Evolutionary conservation across 2,113 vertebrate genomes (phyloP).

Genomic region (Otolemur garnettii): DNA sequence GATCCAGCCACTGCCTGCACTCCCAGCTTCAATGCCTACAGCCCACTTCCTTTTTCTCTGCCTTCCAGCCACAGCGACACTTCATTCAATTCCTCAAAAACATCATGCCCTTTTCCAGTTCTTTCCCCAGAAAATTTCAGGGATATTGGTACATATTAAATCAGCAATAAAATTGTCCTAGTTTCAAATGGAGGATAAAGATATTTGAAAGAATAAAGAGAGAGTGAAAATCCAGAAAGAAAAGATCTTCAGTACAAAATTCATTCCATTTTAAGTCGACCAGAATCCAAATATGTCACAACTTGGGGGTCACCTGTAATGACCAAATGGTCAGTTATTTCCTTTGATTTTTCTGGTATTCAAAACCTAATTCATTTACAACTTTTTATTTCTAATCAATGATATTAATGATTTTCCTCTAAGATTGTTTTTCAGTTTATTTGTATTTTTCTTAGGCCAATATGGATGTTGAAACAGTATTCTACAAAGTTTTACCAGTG

Average conservation of each 20-base stretch:
- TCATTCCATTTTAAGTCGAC: not conserved
- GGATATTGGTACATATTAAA: not conserved
- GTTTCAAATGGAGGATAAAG: not conserved
- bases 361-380: constrained; percentile 9
- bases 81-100: not conserved
- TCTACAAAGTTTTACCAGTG: not conserved
- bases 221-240: not conserved
- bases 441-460: not conserved
- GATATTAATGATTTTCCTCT: not conserved
- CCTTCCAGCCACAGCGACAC: not conserved
- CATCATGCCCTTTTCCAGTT: not conserved
- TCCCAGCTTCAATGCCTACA: not conserved
- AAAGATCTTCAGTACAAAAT: not conserved
- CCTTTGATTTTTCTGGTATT: constrained; percentile 1
- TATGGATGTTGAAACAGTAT: not conserved
- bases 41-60: not conserved
- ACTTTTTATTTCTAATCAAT: not conserved
- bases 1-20: not conserved
- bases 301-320: not conserved
- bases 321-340: not conserved
- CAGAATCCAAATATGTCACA: not conserved
- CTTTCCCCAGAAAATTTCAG: not conserved
- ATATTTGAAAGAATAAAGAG: not conserved
- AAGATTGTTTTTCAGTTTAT: not conserved
- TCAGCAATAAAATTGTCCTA: not conserved